Evolutionary conservation across 2,113 vertebrate species (phyloP), one percentile per base, ranked within the genome.

Genomic region (Podarcis muralis): DNA sequence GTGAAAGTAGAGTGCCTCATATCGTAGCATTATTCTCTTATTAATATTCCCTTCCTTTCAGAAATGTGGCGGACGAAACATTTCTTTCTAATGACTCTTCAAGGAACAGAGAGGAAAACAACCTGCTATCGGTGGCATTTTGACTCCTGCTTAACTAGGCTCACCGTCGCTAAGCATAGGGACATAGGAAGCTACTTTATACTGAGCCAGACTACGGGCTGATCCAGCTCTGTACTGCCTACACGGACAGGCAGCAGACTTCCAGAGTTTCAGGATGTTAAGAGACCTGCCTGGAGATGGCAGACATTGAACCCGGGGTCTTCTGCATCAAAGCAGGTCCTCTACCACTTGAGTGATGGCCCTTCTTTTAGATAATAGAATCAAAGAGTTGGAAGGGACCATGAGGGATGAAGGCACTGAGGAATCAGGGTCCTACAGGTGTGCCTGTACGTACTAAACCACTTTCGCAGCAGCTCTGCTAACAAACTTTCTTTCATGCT

Each of bases 51-150:
- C 57, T 85, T 85, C 16, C 1, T 92, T 92, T 90, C 89, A 89
- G 87, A 81, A 92, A 86, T 89, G 84, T 43, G 72, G 66, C 27
- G 86, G 15, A 57, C 81, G 57, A 79, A 59, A 15, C 35, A 4
- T 83, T 95, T 94, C 92, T 93, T 90, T 93, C 84, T 79, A 89
- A 91, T 92, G 84, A 3, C 37, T 87, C 88, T 89, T 90, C n/a
- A 57, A 71, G 90, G 68, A 80, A 87, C 1, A 35, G 66, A 82
- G 87, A 65, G 30, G 66, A 53, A 2, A 62, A 84, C 74, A 76
- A 37, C 1, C 69, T 35, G 16, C 1, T 76, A 13, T 82, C 81
- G 25, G 53, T 25, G 48, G 65, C 9, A 0, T 53, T 88, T 74
- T 5, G 25, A 81, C n/a, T 57, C 81, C 66, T 84, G 23, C 30